Evolutionary conservation across 2,113 vertebrate species (phyloP), one percentile per base, ranked within the genome.

Genomic region (Agapornis roseicollis): DNA sequence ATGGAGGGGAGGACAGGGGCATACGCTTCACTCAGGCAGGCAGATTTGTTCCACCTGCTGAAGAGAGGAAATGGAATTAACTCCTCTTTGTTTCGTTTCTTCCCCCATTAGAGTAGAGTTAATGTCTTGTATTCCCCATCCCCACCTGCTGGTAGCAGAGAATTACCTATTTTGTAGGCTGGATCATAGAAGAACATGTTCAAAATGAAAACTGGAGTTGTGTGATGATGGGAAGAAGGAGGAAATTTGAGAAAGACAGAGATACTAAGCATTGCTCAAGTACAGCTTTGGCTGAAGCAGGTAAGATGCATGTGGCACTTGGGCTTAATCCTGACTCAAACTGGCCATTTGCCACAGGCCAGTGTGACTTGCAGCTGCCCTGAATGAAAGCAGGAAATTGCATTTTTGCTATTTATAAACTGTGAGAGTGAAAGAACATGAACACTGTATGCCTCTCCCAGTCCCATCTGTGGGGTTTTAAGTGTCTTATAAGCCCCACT

Each of bases 41-140:
- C 84, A 84, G 80, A 8, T 44, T 79, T 24, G 31, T 91, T 92
- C 81, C 95, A 95, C 88, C 92, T 95, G 95, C 92, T 82, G 80
- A 52, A 94, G 87, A 71, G 61, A 90, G 73, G 73, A 96, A 95
- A 94, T 91, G 1, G 50, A 95, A 79, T 94, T 18, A 63, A 94
- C 89, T 70, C 65, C 47, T 81, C 71, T 85, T 64, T 81, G 77
- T 66, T 94, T 80, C 60, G 52, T 33, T 88, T 74, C 55, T 41
- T 88, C 25, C 23, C 28, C 7, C 7, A 31, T 66, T 58, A 23
- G 0, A 52, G 46, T 17, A 49, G 31, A 64, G 63, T 10, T 56
- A 35, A 63, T 6, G 0, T 33, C 69, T 64, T 35, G 22, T 15
- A 47, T 92, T 76, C 83, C 80, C 46, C 31, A 14, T 89, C 73